Base-by-base conservation (phyloP, 2,113 vertebrate genomes). In the Boulengeromyrus knoepffleri region DNA sequence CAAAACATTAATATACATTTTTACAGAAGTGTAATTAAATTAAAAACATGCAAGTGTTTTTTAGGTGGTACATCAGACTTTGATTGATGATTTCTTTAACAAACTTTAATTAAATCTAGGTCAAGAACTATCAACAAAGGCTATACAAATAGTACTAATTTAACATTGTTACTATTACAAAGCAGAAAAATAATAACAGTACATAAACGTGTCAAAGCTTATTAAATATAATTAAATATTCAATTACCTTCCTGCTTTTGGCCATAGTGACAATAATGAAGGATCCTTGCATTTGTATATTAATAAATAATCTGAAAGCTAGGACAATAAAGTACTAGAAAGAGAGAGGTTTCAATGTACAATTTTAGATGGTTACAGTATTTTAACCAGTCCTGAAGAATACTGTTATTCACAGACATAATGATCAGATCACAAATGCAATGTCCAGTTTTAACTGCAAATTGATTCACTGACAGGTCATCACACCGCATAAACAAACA, bases 1-100 rank as follows among this genome's bases (percentile, higher is more conserved):
- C 53, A 24, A 56, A 94, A 95, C 93, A 93, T 93, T 91, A 95
- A 96, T 96, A 94, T 96, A 96, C 96, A 96, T 96, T 94, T 96
- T 91, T 96, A 96, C 95, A 96, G 70, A 58, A 90, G 92, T 94
- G 93, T 94, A 95, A 95, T 96, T 53, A 87, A 87, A 87, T 85
- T 85, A 46, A 47, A 96, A 96, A 96, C 96, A 96, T 96, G 95
- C 96, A 94, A 94, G 94, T 95, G 94, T 96, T 93, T 92, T 94
- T 93, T 92, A 94, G 94, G 94, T 70, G 92, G 91, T 93, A 94
- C 91, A 92, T 93, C 92, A 89, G 91, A 94, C 91, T 88, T 15
- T 93, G 80, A 96, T 15, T 93, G 80, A 96, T 94, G 95, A 95
- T 96, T 95, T 94, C 94, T 95, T 95, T 93, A 94, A 93, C n/a